Base-by-base conservation (phyloP, 2,888 invertebrate genomes). In the Magallana nippona region DNA sequence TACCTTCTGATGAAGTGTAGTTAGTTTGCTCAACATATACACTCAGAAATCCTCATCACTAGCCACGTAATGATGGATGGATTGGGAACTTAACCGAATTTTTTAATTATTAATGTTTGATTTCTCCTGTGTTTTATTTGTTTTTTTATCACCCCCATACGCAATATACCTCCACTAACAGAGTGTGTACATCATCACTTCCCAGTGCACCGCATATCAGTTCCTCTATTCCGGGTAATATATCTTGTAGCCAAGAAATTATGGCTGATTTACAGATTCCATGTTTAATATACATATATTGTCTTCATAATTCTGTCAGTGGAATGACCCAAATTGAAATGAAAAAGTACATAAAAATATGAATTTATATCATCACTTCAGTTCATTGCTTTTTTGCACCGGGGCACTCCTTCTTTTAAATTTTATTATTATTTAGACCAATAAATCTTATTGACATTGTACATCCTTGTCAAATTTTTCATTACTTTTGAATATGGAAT, bases 41-140 rank as follows among this genome's bases (percentile, higher is more conserved):
- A 2, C 22, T 27, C 71, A 71, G 32, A 13, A 71, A 71, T 71
- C 71, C 71, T 71, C 71, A 22, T 71, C 22, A 71, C 15, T 71
- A 27, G 71, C 71, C 27, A 71, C 32, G 15, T 13, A 27, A 32
- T 71, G 71, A 71, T 71, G 22, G 71, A 71, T 27, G 71, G 27
- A 27, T 15, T 11, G 32, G 13, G 32, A 71, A 71, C 71, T 71
- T 71, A 71, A 71, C 71, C 71, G 71, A 71, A 22, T 27, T 71
- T 71, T 27, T 71, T 71, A 71, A 71, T 71, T 71, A 71, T 71
- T 71, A 71, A 71, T 71, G 71, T 71, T 71, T 22, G 32, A 27
- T 71, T 71, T 71, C 22, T 15, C 22, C 71, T 71, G 71, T 1
- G 71, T 32, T 71, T 71, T 17, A 71, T 71, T 71, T 71, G 71